These are phyloP conservation scores for Sphaeridia pumilis DNA, from an alignment of 2,888 invertebrate genomes.

Conservation along the genomic window DNA sequence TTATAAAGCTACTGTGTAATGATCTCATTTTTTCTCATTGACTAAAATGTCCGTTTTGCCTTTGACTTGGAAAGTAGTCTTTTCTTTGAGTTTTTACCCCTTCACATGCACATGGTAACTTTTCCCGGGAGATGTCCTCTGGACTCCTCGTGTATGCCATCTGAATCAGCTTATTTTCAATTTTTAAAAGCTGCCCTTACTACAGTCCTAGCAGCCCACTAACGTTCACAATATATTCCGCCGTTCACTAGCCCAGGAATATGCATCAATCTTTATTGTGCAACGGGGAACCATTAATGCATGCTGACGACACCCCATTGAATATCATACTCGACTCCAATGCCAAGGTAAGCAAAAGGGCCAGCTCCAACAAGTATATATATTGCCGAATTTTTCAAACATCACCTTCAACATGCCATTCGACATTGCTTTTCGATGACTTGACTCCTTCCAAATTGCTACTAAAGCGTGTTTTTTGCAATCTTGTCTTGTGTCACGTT, in stretches of 20 bases:
- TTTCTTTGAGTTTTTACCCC: background rate
- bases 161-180: background rate
- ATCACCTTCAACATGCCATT: too few species aligned
- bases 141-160: background rate
- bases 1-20: background rate
- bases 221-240: background rate
- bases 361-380: too few species aligned
- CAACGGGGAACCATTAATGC: conserved; percentile 2
- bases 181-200: conserved; percentile 3
- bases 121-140: background rate
- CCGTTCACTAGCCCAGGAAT: background rate
- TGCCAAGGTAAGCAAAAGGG: background rate
- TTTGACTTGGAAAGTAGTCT: background rate
- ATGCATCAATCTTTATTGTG: background rate
- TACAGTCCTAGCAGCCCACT: background rate
- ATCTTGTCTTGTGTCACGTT: too few species aligned
- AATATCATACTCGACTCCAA: background rate
- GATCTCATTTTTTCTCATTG: background rate
- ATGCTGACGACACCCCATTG: background rate
- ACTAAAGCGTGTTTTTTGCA: too few species aligned
- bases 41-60: background rate
- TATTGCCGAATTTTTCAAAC: too few species aligned
- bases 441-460: too few species aligned
- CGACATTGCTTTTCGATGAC: too few species aligned
- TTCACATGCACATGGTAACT: background rate